A percentile compares a stretch with the other conserved stretches of the same genome.
Evolutionary conservation across 2,888 invertebrate genomes (phyloP).

Genomic region (Heliconius aoede): DNA sequence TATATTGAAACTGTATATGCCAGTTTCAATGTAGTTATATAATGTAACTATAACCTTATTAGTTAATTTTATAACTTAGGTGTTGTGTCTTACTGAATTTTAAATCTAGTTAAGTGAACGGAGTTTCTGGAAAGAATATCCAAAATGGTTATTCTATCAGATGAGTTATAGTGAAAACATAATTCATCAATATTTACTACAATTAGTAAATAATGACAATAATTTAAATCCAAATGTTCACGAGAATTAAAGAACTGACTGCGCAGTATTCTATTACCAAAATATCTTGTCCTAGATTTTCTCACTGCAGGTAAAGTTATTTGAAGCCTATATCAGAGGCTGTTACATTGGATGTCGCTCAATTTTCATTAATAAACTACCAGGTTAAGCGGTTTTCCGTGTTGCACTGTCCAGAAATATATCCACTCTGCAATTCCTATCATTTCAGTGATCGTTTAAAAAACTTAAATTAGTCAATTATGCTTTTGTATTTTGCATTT

Average conservation of each 20-base stretch:
- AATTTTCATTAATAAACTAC: conserved; percentile 82
- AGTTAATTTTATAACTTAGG: background rate
- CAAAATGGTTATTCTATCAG: background rate
- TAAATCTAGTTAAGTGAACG: background rate
- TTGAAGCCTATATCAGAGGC: conserved; percentile 66
- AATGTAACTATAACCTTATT: too few relatives aligned
- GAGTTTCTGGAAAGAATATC: background rate
- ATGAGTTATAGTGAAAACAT: background rate
- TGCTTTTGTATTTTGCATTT: conserved; percentile 37
- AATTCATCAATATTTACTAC: background rate
- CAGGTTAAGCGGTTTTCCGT: conserved; percentile 81
- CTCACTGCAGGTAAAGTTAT: conserved; percentile 57
- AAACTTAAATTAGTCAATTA: conserved; percentile 33
- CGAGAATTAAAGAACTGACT: conserved; percentile 10
- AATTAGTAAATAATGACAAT: background rate
- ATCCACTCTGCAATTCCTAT: conserved; percentile 48
- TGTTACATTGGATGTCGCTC: conserved; percentile 76
- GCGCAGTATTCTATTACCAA: conserved; percentile 43
- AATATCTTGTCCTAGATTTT: conserved; percentile 78
- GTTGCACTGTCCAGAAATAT: conserved; percentile 72
- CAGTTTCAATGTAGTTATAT: background rate
- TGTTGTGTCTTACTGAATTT: background rate
- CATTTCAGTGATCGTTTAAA: conserved; percentile 43
- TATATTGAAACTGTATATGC: too few relatives aligned
- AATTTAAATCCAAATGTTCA: background rate